These are phyloP conservation scores for Monopterus albus DNA, from an alignment of 2,113 vertebrate species.

Conservation along the genomic window DNA sequence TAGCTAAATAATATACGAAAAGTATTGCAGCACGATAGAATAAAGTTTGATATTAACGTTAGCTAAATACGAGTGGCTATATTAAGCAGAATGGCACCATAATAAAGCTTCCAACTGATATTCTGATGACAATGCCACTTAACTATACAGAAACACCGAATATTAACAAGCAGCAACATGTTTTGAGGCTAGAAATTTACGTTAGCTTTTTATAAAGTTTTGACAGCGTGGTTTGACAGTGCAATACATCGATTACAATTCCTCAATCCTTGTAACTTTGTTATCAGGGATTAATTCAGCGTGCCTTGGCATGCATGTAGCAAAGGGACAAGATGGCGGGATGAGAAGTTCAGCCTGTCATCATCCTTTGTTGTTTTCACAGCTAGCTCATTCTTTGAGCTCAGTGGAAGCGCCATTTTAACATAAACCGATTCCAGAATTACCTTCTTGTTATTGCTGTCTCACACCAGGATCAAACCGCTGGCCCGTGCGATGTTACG, in stretches of 20 bases:
- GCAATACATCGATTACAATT: constrained; percentile 81
- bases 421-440: background rate
- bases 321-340: constrained; percentile 79
- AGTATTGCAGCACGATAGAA: background rate
- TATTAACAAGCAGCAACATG: background rate
- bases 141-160: rapidly evolving
- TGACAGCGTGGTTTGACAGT: constrained; percentile 68
- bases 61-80: background rate
- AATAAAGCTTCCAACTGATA: background rate
- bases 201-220: background rate
- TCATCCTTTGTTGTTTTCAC: constrained; percentile 45
- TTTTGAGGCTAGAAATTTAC: too few relatives aligned
- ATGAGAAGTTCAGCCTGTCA: background rate
- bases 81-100: background rate
- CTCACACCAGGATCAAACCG: background rate
- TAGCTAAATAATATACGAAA: background rate
- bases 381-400: constrained; percentile 2
- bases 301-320: constrained; percentile 73
- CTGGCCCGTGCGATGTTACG: background rate
- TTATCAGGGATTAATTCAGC: constrained; percentile 86
- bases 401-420: constrained; percentile 38
- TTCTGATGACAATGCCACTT: background rate
- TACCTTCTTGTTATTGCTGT: constrained; percentile 41
- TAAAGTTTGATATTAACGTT: background rate
- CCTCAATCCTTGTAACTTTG: constrained; percentile 74